Evolutionary conservation across 2,888 invertebrate species (phyloP).

Genomic region (Odontocerum albicorne): DNA sequence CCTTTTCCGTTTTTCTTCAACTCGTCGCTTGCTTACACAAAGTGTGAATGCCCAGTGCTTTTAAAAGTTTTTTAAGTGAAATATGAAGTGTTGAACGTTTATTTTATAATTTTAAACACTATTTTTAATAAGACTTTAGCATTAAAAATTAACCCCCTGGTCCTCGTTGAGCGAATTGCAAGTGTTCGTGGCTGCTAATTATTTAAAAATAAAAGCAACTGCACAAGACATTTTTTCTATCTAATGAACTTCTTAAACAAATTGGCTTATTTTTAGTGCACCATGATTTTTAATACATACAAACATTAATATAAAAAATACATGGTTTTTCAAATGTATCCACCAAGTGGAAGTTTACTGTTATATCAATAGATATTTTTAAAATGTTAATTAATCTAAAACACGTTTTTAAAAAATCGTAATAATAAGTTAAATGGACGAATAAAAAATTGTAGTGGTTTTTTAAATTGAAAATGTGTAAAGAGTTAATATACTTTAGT

Average conservation of each 20-base stretch:
- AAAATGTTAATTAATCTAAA: slow-evolving; percentile 9
- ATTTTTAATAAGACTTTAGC: no score
- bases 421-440: neutral
- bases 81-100: no score
- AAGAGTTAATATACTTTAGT: neutral
- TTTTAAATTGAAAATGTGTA: neutral
- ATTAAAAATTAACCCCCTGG: no score
- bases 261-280: slow-evolving; percentile 31
- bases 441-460: slow-evolving; percentile 3
- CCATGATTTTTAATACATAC: slow-evolving; percentile 21
- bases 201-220: neutral
- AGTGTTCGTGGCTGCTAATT: slow-evolving; percentile 32
- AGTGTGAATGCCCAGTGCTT: no score
- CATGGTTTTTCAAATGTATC: slow-evolving; percentile 31
- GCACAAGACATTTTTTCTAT: slow-evolving; percentile 16
- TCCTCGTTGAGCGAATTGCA: slow-evolving; percentile 34
- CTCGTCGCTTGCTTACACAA: no score
- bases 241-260: slow-evolving; percentile 19
- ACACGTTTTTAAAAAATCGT: slow-evolving; percentile 17
- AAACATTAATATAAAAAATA: slow-evolving; percentile 24
- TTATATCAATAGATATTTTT: slow-evolving; percentile 12
- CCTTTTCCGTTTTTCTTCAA: no score
- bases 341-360: slow-evolving; percentile 33
- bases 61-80: no score
- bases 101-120: no score